phyloP scores from a whole-genome alignment of 1,140 invertebrate species.

The Saccostrea cuccullata region DNA sequence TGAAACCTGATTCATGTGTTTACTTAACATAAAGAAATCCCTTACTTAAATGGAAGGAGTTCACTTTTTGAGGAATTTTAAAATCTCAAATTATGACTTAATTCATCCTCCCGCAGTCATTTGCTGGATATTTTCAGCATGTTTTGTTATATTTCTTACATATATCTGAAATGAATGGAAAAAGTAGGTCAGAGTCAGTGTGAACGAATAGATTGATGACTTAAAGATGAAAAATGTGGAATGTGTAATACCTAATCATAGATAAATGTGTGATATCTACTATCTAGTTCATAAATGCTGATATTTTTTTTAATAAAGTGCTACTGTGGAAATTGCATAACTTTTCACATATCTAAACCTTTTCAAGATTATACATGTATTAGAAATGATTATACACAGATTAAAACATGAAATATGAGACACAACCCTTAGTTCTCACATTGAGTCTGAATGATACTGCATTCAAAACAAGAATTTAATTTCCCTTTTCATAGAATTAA shows the following conservation, averaged over 20 bases:
- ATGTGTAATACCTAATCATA: neutral
- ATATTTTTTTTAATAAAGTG: neutral
- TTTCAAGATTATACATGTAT: too few relatives aligned
- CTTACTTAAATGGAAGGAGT: constrained; percentile 1
- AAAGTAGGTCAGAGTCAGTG: neutral
- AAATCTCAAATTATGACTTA: constrained; percentile 3
- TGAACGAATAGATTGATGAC: neutral
- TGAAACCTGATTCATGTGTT: neutral
- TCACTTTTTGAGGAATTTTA: neutral
- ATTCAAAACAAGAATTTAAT: too few relatives aligned
- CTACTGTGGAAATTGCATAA: neutral
- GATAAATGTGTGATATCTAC: too few relatives aligned
- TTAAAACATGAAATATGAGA: too few relatives aligned
- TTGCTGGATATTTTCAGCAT: neutral
- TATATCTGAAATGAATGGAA: neutral
- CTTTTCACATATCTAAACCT: too few relatives aligned
- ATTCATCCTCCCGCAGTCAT: neutral
- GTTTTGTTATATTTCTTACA: too few relatives aligned
- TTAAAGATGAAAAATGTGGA: neutral
- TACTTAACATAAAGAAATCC: neutral
- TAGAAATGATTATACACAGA: too few relatives aligned
- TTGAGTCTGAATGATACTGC: too few relatives aligned
- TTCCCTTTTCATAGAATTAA: too few relatives aligned
- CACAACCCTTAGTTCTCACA: too few relatives aligned
- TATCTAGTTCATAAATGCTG: neutral